Evolutionary conservation across 2,113 vertebrate genomes (phyloP).

Genomic region (Prochilodus magdalenae): DNA sequence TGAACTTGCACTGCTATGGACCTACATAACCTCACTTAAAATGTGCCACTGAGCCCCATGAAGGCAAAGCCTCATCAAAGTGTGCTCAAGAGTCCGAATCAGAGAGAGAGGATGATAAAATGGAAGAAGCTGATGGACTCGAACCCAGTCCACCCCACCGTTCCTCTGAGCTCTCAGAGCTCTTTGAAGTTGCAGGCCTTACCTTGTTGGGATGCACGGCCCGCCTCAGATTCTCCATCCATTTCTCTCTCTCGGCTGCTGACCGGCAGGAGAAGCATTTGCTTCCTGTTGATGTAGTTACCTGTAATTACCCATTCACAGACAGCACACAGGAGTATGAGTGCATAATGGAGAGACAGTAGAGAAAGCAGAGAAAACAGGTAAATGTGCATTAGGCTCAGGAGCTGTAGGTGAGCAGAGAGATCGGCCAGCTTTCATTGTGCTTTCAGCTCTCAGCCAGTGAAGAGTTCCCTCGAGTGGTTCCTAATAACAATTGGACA

Average conservation of each 20-base stretch:
- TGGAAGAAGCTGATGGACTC: background rate
- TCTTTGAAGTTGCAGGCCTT: constrained; percentile 27
- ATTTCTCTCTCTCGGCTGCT: constrained; percentile 95
- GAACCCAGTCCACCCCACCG: background rate
- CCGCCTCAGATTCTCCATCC: constrained; percentile 98
- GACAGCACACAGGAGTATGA: constrained; percentile 12
- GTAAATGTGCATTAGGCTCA: constrained; percentile 30
- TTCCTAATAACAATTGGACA: constrained; percentile 23
- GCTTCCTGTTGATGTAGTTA: constrained; percentile 95
- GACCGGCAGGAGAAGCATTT: constrained; percentile 99
- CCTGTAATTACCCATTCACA: constrained; percentile 74
- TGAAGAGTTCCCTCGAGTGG: constrained; percentile 6
- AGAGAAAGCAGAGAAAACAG: constrained; percentile 2
- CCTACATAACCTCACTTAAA: background rate
- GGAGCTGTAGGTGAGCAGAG: background rate
- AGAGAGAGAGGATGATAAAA: background rate
- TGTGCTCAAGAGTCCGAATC: background rate
- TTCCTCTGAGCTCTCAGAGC: background rate
- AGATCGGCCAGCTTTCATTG: background rate
- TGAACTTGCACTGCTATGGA: background rate
- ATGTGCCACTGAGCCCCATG: background rate
- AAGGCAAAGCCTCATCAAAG: background rate
- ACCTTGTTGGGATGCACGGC: constrained; percentile 98
- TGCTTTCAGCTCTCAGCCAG: constrained; percentile 20
- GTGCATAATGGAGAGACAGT: background rate